Conservation (phyloP, 1,140 invertebrate species). For the Conus ventricosus region DNA sequence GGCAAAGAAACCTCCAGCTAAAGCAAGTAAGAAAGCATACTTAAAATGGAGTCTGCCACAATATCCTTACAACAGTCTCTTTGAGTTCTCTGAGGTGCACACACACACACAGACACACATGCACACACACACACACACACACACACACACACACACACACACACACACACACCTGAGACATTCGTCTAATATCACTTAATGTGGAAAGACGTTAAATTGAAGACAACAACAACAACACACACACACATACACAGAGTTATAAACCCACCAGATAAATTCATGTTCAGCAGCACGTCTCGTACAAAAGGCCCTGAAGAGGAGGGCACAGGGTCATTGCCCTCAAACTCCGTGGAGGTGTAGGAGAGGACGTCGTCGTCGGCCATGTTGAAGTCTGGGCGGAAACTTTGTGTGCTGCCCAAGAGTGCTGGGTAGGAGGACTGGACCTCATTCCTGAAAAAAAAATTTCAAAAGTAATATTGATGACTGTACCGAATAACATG, state of each 20-base stretch:
- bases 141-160: too few species aligned
- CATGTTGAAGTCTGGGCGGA: constrained; percentile 29
- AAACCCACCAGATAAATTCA: constrained; percentile 62
- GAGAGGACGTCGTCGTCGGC: constrained; percentile 69
- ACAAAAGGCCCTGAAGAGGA: constrained; percentile 35
- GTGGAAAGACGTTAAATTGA: too few species aligned
- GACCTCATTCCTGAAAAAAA: constrained; percentile 2
- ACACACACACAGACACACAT: too few species aligned
- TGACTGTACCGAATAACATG: not conserved
- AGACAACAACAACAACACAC: not conserved
- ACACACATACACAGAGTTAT: not conserved
- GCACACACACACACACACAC: too few species aligned
- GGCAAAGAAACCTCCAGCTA: too few species aligned
- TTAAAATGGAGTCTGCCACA: too few species aligned
- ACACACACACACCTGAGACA: too few species aligned
- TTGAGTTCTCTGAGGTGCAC: too few species aligned
- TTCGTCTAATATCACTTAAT: too few species aligned
- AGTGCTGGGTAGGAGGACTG: constrained; percentile 24
- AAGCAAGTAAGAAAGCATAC: too few species aligned
- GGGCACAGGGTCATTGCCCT: constrained; percentile 50
- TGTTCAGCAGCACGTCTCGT: constrained; percentile 61
- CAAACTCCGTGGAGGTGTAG: constrained; percentile 67
- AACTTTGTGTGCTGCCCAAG: constrained; percentile 16
- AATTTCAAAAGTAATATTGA: not conserved
- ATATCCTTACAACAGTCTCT: too few species aligned